Evolutionary conservation across 2,888 invertebrate species (phyloP), one percentile per base, ranked within the genome.

Genomic region (Harpalus rubripes): DNA sequence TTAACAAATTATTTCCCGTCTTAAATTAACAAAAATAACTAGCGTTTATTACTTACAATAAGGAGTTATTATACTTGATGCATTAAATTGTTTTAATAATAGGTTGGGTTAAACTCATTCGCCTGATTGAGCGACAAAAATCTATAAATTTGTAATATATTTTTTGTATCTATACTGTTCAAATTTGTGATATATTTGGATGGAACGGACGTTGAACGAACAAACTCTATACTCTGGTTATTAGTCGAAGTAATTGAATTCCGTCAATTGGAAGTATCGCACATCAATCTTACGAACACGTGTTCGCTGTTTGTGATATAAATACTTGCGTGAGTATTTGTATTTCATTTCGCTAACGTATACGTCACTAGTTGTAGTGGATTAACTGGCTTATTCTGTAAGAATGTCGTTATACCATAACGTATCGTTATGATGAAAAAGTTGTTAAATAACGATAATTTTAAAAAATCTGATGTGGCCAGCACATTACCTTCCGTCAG

Each of bases 21-120:
- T 39, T 41, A 72, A 72, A 72, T 72, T n/a, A 44, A 41, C 72
- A 72, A 32, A 44, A 72, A 72, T 15, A 72, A 72, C 39, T 7
- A 16, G 15, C 72, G 44, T 44, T 32, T 32, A 44, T 39, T 16
- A 72, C 12, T 63, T 63, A 61, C 22, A 63, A 26, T 63, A 18
- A 63, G 63, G 22, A 63, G 22, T 63, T 52, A 52, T 52, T 52
- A 32, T 52, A 52, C 44, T 52, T 52, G 44, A 52, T 52, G 44
- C 44, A 52, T 52, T 52, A 52, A 52, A 52, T 52, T 52, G 44
- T 52, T 52, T 52, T 52, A 52, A 52, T 52, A 8, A 52, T 5
- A 5, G 32, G 32, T 4, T 32, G 32, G 3, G 5, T 32, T 32
- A 6, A 5, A 32, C 32, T 32, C 4, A 32, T 32, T 32, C 32